Base-by-base conservation (phyloP, 2,888 invertebrate species). In the Unio pictorum region DNA sequence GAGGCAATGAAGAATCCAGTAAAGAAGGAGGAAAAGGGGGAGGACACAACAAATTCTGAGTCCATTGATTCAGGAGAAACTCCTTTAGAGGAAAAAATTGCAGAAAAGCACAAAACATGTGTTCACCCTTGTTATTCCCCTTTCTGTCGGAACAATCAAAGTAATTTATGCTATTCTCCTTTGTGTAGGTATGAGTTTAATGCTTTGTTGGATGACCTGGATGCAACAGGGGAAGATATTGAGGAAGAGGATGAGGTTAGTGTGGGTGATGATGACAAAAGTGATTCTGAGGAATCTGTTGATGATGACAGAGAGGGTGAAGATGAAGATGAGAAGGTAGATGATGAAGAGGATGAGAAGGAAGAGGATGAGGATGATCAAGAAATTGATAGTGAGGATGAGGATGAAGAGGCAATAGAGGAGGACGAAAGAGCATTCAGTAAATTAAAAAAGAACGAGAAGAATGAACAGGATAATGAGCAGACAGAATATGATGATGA, bases 111-210 rank as follows among this genome's bases (percentile, higher is more conserved):
- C 59, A 76, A 78, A 62, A 56, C 70, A n/a, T 58, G 69, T 69
- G 28, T 56, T 55, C 17, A 67, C 61, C 15, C 58, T 30, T 87
- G 87, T 70, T 88, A 86, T 72, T 87, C 86, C 30, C 75, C 84
- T 8, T 67, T 84, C 20, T 86, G 86, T 76, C 72, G 74, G 23
- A 73, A 73, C 34, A 60, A 72, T 26, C 26, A 59, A 20, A 67
- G 71, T 34, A 69, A 71, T 7, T 70, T 72, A 56, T 81, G 82
- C 66, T 82, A 80, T 65, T 77, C 77, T 45, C 76, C 69, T 8
- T 30, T 54, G 34, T 82, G 82, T 72, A 69, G 80, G 55, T 67
- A 59, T 61, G 67, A 73, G n/a, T 30, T 61, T 30, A 55, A 62
- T 34, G 63, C 26, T 45, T 15, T 45, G 11, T 45, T 45, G 45